phyloP scores from a whole-genome alignment of 2,113 vertebrate species.

The Sceloporus undulatus region DNA sequence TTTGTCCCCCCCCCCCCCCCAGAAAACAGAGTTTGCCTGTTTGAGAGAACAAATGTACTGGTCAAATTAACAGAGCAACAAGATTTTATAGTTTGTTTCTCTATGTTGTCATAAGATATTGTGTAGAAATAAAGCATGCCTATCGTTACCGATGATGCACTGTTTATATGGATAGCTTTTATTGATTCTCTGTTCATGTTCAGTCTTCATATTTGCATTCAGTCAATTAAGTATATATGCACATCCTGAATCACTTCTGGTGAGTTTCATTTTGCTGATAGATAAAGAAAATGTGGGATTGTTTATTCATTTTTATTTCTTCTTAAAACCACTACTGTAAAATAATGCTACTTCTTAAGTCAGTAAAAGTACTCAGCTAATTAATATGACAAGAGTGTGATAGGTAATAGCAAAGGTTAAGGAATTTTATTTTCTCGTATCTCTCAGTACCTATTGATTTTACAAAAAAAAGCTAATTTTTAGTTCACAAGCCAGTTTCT shows the following conservation, averaged over 20 bases:
- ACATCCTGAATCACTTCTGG: slow-evolving; percentile 54
- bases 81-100: slow-evolving; percentile 42
- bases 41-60: slow-evolving; percentile 10
- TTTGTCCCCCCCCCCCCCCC: slow-evolving; percentile 3
- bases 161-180: slow-evolving; percentile 49
- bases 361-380: slow-evolving; percentile 53
- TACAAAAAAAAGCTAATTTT: slow-evolving; percentile 27
- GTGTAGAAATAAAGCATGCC: slow-evolving; percentile 58
- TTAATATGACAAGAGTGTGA: slow-evolving; percentile 21
- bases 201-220: slow-evolving; percentile 61
- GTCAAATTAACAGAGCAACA: slow-evolving; percentile 31
- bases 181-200: slow-evolving; percentile 45
- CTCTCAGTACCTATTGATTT: slow-evolving; percentile 28
- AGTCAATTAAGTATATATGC: slow-evolving; percentile 44
- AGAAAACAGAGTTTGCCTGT: slow-evolving; percentile 31
- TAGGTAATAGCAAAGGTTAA: slow-evolving; percentile 1
- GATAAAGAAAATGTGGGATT: slow-evolving; percentile 57
- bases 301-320: slow-evolving; percentile 71
- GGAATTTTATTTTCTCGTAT: slow-evolving; percentile 19
- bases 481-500: not conserved
- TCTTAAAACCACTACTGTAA: slow-evolving; percentile 35
- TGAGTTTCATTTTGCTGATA: slow-evolving; percentile 67
- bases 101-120: slow-evolving; percentile 49
- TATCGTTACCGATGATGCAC: slow-evolving; percentile 41
- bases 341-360: slow-evolving; percentile 31